Conservation (phyloP, 2,888 invertebrate genomes). For the Cosmia trapezina region DNA sequence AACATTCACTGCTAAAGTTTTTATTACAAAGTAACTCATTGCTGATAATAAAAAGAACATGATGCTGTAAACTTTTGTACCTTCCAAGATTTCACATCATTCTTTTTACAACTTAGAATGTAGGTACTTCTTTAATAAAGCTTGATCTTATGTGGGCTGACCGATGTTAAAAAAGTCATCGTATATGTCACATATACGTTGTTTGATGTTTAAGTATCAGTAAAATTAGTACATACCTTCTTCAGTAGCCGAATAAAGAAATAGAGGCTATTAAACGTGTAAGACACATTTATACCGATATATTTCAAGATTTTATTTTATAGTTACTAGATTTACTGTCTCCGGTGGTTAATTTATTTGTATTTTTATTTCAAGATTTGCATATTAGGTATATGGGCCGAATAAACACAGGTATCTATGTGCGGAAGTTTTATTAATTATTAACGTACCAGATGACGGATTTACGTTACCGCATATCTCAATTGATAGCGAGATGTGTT, state of each 20-base stretch:
- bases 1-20: slow-evolving; percentile 63
- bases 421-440: slow-evolving; percentile 38
- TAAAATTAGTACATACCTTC: slow-evolving; percentile 72
- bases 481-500: slow-evolving; percentile 24
- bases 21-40: slow-evolving; percentile 62
- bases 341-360: slow-evolving; percentile 76
- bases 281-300: slow-evolving; percentile 82
- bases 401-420: slow-evolving; percentile 52
- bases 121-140: slow-evolving; percentile 24
- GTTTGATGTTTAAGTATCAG: slow-evolving; percentile 65
- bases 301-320: slow-evolving; percentile 83
- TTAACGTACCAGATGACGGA: slow-evolving; percentile 16
- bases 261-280: slow-evolving; percentile 80
- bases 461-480: slow-evolving; percentile 22
- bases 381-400: slow-evolving; percentile 77
- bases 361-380: slow-evolving; percentile 76
- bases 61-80: slow-evolving; percentile 17
- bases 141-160: slow-evolving; percentile 57
- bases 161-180: slow-evolving; percentile 60
- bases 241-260: slow-evolving; percentile 85
- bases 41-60: slow-evolving; percentile 46
- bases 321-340: slow-evolving; percentile 81
- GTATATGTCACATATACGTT: slow-evolving; percentile 64
- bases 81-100: slow-evolving; percentile 18
- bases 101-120: slow-evolving; percentile 29